Percentiles rank a stretch among this genome's conserved stretches.
phyloP scores from a whole-genome alignment of 2,888 invertebrate genomes.

The Caenorhabditis sp. region DNA sequence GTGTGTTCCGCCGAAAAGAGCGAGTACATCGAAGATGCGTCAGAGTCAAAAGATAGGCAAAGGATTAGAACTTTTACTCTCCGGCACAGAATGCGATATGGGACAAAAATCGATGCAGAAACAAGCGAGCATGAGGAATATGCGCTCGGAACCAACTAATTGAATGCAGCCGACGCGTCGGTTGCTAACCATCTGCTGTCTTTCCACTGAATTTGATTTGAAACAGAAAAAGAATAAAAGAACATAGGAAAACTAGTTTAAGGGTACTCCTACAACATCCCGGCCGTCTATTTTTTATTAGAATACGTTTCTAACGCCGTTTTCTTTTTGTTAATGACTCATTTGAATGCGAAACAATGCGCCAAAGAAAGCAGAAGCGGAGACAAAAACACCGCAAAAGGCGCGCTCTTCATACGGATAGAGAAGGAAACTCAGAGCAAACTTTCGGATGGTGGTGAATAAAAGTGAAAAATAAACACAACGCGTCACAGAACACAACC shows the following conservation, averaged over 20 bases:
- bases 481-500: slow-evolving; percentile 40
- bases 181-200: slow-evolving; percentile 12
- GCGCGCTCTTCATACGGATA: not conserved
- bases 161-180: slow-evolving; percentile 20
- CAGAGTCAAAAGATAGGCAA: not conserved
- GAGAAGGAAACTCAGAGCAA: slow-evolving; percentile 16
- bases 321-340: not conserved
- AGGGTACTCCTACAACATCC: slow-evolving; percentile 16
- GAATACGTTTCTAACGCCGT: not conserved
- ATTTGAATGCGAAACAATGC: not conserved
- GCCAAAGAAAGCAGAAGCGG: not conserved
- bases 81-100: slow-evolving; percentile 9
- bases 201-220: slow-evolving; percentile 10
- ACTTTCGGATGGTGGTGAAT: slow-evolving; percentile 5
- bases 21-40: not conserved
- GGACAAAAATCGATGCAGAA: not conserved
- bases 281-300: not conserved
- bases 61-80: slow-evolving; percentile 14
- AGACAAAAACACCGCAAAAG: not conserved
- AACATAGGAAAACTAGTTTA: slow-evolving; percentile 17
- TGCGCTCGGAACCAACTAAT: slow-evolving; percentile 34
- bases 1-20: slow-evolving; percentile 17
- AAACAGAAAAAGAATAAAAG: not conserved
- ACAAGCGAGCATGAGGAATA: not conserved
- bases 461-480: slow-evolving; percentile 41